Percentiles rank a stretch among this genome's conserved stretches.
Evolutionary conservation across 2,113 vertebrate genomes (phyloP).

Genomic region (Scophthalmus maximus): DNA sequence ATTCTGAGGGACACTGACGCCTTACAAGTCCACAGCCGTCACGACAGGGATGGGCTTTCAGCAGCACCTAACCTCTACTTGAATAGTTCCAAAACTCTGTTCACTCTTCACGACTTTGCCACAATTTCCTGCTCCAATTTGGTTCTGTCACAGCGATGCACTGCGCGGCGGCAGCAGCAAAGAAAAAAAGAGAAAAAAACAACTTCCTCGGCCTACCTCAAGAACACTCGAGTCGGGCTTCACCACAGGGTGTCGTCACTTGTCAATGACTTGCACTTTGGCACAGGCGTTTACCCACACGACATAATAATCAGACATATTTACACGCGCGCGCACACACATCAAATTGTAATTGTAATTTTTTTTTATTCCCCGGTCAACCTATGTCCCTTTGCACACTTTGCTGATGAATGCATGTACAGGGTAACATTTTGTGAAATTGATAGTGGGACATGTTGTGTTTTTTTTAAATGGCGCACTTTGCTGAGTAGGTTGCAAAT

Average conservation of each 20-base stretch:
- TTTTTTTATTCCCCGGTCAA: slow-evolving; percentile 18
- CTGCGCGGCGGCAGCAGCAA: no score
- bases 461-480: background rate
- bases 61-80: slow-evolving; percentile 48
- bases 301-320: slow-evolving; percentile 18
- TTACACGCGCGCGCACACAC: slow-evolving; percentile 18
- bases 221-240: slow-evolving; percentile 33
- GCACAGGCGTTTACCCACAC: slow-evolving; percentile 30
- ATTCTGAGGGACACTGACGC: slow-evolving; percentile 7
- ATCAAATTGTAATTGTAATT: background rate
- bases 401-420: slow-evolving; percentile 53
- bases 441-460: background rate
- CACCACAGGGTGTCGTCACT: slow-evolving; percentile 19
- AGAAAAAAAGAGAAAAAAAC: no score
- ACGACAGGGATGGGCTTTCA: slow-evolving; percentile 44
- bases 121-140: slow-evolving; percentile 12
- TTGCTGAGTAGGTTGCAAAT: slow-evolving; percentile 26
- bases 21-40: slow-evolving; percentile 12
- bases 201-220: slow-evolving; percentile 56
- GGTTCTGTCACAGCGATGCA: slow-evolving; percentile 11
- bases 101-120: slow-evolving; percentile 9
- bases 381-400: slow-evolving; percentile 27
- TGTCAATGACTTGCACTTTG: slow-evolving; percentile 44
- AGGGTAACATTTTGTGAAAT: slow-evolving; percentile 25
- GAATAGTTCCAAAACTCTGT: slow-evolving; percentile 13